Evolutionary conservation across 2,888 invertebrate species (phyloP).

Genomic region (Sphaeridia pumilis): DNA sequence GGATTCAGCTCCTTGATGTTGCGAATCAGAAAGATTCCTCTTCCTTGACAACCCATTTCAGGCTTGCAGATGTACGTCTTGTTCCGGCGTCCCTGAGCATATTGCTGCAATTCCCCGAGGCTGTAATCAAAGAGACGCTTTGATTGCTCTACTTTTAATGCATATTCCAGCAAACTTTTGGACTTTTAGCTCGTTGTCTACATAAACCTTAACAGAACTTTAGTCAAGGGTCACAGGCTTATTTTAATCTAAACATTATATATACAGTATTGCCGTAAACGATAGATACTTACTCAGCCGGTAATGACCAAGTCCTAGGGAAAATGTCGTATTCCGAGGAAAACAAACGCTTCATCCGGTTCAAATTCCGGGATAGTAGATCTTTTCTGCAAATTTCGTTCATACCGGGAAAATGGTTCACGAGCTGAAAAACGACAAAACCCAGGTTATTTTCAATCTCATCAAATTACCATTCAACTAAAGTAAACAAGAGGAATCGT

Average conservation of each 20-base stretch:
- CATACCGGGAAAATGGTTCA: slow-evolving; percentile 90
- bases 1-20: slow-evolving; percentile 68
- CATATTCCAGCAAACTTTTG: too few species aligned
- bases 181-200: too few species aligned
- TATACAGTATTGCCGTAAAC: too few species aligned
- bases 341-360: slow-evolving; percentile 75
- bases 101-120: slow-evolving; percentile 60
- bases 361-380: slow-evolving; percentile 73
- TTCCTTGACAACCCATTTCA: slow-evolving; percentile 79
- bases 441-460: background rate
- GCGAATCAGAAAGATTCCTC: slow-evolving; percentile 71
- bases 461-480: background rate
- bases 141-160: too few species aligned
- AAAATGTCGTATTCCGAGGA: slow-evolving; percentile 84
- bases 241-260: too few species aligned
- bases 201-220: slow-evolving; percentile 6
- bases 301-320: slow-evolving; percentile 87
- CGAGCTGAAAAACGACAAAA: slow-evolving; percentile 50
- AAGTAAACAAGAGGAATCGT: background rate
- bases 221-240: too few species aligned
- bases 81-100: slow-evolving; percentile 56
- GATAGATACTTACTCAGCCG: slow-evolving; percentile 69
- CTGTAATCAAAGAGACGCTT: slow-evolving; percentile 39
- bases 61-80: slow-evolving; percentile 83
- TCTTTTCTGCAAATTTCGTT: slow-evolving; percentile 81